Conservation (phyloP, 2,113 vertebrate species). For the Verasper variegatus region DNA sequence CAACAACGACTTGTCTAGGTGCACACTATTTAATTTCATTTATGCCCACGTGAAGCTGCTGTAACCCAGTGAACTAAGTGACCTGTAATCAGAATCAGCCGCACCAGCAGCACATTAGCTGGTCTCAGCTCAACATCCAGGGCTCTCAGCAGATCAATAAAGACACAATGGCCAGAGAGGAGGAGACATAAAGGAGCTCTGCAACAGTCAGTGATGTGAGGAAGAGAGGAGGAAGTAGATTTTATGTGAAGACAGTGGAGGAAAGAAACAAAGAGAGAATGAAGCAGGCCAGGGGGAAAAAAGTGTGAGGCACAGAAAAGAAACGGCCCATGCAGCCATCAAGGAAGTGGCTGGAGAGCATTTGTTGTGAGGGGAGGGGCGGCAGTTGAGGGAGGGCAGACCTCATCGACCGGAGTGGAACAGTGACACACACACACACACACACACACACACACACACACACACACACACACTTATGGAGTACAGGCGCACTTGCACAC, state of each 20-base stretch:
- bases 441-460: constrained; percentile 35
- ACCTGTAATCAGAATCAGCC: constrained; percentile 62
- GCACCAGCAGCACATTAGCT: constrained; percentile 36
- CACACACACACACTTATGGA: constrained; percentile 8
- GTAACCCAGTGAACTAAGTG: constrained; percentile 42
- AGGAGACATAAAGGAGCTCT: background rate
- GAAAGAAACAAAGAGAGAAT: constrained; percentile 33
- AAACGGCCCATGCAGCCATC: constrained; percentile 29
- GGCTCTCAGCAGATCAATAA: constrained; percentile 62
- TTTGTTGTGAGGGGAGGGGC: constrained; percentile 71
- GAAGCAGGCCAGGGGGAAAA: background rate
- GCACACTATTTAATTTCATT: background rate
- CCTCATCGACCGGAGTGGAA: constrained; percentile 75
- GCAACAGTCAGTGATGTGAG: background rate
- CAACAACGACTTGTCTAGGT: background rate
- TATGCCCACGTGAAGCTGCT: constrained; percentile 11
- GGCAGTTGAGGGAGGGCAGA: constrained; percentile 56
- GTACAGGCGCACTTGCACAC: constrained; percentile 33
- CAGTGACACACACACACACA: constrained; percentile 54
- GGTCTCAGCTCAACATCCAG: constrained; percentile 37
- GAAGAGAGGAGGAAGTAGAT: constrained; percentile 49
- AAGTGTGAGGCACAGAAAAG: constrained; percentile 16
- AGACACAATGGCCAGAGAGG: constrained; percentile 47
- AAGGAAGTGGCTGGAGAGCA: constrained; percentile 68
- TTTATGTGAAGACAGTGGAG: constrained; percentile 18